phyloP scores from a whole-genome alignment of 1,140 invertebrate genomes.

The Temnothorax longispinosus region DNA sequence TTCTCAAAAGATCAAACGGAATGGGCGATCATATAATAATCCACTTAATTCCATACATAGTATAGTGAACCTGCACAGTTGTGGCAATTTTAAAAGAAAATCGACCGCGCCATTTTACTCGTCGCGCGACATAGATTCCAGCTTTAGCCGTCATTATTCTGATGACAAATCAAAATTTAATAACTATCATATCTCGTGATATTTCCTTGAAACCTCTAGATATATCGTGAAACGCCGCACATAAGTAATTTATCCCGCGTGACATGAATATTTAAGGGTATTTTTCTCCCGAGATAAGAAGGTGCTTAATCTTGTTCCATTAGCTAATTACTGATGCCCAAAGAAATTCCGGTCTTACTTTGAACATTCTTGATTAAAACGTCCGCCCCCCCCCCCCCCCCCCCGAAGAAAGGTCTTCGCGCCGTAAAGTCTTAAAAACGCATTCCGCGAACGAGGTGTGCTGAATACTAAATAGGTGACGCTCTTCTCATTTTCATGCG shows the following conservation, averaged over 20 bases:
- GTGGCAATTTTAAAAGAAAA: slow-evolving; percentile 10
- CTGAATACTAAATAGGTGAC: slow-evolving; percentile 18
- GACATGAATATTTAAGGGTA: slow-evolving; percentile 53
- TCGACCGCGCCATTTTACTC: not conserved
- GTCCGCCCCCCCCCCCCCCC: slow-evolving; percentile 23
- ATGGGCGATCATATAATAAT: not conserved
- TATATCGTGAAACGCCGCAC: not conserved
- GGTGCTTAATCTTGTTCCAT: slow-evolving; percentile 57
- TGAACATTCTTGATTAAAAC: slow-evolving; percentile 59
- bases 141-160: not conserved
- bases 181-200: not conserved
- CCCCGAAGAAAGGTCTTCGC: not conserved
- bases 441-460: not conserved
- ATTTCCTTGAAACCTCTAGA: not conserved
- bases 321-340: slow-evolving; percentile 60
- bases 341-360: slow-evolving; percentile 59
- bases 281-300: slow-evolving; percentile 33
- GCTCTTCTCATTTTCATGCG: not conserved
- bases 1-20: slow-evolving; percentile 4
- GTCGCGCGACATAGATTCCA: not conserved
- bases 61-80: not conserved
- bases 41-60: not conserved
- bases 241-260: slow-evolving; percentile 30
- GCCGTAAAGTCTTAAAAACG: slow-evolving; percentile 37
- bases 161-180: not conserved